Evolutionary conservation across 1,140 invertebrate species (phyloP), one percentile per base, ranked within the genome.

Genomic region (Papilio glaucus): DNA sequence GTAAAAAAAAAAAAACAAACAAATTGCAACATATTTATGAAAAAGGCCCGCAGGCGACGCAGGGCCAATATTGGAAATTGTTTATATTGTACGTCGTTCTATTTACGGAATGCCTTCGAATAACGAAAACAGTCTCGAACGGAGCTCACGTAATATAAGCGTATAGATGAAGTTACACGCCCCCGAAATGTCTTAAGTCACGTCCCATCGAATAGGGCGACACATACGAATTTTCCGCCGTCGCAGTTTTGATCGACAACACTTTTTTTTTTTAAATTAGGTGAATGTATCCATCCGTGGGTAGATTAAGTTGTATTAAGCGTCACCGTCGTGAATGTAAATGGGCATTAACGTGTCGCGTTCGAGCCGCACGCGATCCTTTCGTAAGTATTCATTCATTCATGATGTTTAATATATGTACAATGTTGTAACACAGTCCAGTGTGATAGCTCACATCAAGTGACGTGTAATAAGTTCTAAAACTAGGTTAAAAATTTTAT

Each of bases 241-340:
- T 68, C 73, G 63, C 74, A 74, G 76, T 72, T 74, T 71, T 70
- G 72, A 78, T 78, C 76, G 80, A 79, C 76, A 73, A 70, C 73
- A 74, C 79, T 74, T 72, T 76, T 74, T 77, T 68, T 73, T 77
- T 49, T 68, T 75, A 69, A 37, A 69, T 69, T 69, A 53, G 73
- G 71, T 62, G 74, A 38, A 62, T 42, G 53, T 71, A 80, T 74
- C 62, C 71, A 24, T 26, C 49, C 18, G 67, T 24, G 63, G 57
- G 42, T 72, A 75, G 77, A 77, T 81, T 81, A 78, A 76, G 71
- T 81, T 77, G 71, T 73, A 76, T 72, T 73, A 38, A 60, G 63
- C 62, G 73, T 57, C 68, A 72, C 53, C 41, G 68, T 70, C 67
- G 49, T 73, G 77, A 81, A 81, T 81, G 76, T 76, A 73, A 77